Evolutionary conservation across 1,140 invertebrate species (phyloP).

Genomic region (Ostrea edulis): DNA sequence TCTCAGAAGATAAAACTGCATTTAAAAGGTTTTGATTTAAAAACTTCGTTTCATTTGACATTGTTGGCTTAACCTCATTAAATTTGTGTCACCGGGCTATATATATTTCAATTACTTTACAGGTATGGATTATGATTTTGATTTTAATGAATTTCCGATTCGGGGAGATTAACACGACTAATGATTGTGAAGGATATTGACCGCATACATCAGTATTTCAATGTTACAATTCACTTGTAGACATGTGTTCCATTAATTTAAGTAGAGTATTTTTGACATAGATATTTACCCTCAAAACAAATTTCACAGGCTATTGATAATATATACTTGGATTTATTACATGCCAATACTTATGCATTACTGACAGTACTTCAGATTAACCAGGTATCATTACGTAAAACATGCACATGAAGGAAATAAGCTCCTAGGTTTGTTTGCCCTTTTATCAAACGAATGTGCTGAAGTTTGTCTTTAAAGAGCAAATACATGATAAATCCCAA

Average conservation of each 20-base stretch:
- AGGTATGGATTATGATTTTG: not conserved
- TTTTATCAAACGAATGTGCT: not conserved
- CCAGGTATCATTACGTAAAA: not conserved
- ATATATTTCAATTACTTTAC: not conserved
- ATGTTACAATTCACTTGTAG: not conserved
- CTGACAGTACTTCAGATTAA: not conserved
- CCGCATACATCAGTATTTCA: not conserved
- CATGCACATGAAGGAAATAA: not conserved
- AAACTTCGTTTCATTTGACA: not conserved
- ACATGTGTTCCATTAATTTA: no score
- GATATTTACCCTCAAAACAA: not conserved
- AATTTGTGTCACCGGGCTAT: not conserved
- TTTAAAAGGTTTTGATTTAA: conserved; percentile 23
- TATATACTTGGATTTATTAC: not conserved
- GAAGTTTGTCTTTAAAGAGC: conserved; percentile 29
- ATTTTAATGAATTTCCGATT: not conserved
- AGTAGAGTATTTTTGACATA: not conserved
- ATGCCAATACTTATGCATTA: not conserved
- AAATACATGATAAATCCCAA: conserved; percentile 1
- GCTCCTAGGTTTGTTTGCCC: not conserved
- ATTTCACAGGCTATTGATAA: not conserved
- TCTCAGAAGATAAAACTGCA: not conserved
- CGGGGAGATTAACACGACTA: not conserved
- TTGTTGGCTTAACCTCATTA: not conserved
- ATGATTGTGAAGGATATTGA: not conserved